Evolutionary conservation across 2,888 invertebrate species (phyloP).

Genomic region (Diloba caeruleocephala): DNA sequence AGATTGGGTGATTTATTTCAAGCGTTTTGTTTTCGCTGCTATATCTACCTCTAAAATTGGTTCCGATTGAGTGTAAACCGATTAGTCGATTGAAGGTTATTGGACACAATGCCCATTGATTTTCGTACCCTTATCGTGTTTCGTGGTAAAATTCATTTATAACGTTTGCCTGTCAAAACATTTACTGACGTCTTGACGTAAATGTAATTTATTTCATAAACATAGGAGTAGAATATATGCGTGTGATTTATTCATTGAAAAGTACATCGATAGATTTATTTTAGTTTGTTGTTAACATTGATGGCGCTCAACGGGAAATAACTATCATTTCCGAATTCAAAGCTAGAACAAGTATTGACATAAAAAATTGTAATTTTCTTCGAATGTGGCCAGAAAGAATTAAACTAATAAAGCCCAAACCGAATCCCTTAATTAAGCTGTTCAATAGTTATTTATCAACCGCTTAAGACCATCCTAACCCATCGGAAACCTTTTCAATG

Average conservation of each 20-base stretch:
- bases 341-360: no score
- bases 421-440: no score
- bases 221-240: no score
- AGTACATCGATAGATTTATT: constrained; percentile 14
- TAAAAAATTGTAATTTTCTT: no score
- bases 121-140: constrained; percentile 20
- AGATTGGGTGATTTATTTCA: constrained; percentile 27
- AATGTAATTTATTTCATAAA: constrained; percentile 18
- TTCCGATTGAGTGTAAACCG: constrained; percentile 37
- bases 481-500: no score
- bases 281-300: constrained; percentile 21
- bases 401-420: no score
- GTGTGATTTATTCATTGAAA: constrained; percentile 15
- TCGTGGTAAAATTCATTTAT: constrained; percentile 40
- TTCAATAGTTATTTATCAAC: no score
- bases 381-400: no score
- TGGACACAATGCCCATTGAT: constrained; percentile 42
- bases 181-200: constrained; percentile 34
- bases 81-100: constrained; percentile 45
- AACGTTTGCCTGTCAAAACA: constrained; percentile 33
- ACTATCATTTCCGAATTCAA: no score
- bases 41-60: constrained; percentile 22
- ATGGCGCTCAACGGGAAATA: no score
- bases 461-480: no score
- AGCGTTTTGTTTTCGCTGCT: constrained; percentile 20